Evolutionary conservation across 2,888 invertebrate genomes (phyloP), one percentile per base, ranked within the genome.

Genomic region (Coremacera marginata): DNA sequence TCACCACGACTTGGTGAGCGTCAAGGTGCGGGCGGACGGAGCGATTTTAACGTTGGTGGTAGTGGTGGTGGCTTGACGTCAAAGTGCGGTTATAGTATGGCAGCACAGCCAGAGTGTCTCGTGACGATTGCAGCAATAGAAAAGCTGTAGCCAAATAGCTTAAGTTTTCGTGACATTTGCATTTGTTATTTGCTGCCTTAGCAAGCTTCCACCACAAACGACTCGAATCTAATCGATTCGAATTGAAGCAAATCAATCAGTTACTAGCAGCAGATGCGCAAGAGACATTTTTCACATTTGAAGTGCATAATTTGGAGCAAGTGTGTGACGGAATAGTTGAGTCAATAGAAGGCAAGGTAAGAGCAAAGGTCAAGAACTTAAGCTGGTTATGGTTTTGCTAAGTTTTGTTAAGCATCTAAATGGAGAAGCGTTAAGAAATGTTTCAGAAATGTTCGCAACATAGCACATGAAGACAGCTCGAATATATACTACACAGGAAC

Each of bases 171-270:
- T 78, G 80, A 79, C 77, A 79, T 78, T 80, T 80, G 80, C 78
- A 80, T 80, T 80, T 80, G 77, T 80, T 78, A 78, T 78, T 49
- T 68, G 49, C 5, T 67, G 74, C 62, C 71, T 74, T 71, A 71
- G 75, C 83, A 81, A 63, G 74, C 71, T n/a, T 51, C 70, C 55
- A 76, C 77, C 77, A 77, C 77, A 78, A 34, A 14, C 27, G 27
- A 70, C 27, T 70, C 65, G n/a, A 19, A 11, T 11, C 65, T 37
- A n/a, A 55, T 37, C 60, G 25, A 14, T 16, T 37, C 70, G 14
- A 70, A 72, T 60, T 44, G 72, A 31, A 63, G 37, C 44, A 63
- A 49, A 60, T 71, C 71, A 71, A 71, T 71, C 57, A 71, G 71
- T 57, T 60, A 55, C 22, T 27, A 44, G 7, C 60, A 27, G 7